Evolutionary conservation across 2,888 invertebrate species (phyloP).

Genomic region (Drosophila histrio): DNA sequence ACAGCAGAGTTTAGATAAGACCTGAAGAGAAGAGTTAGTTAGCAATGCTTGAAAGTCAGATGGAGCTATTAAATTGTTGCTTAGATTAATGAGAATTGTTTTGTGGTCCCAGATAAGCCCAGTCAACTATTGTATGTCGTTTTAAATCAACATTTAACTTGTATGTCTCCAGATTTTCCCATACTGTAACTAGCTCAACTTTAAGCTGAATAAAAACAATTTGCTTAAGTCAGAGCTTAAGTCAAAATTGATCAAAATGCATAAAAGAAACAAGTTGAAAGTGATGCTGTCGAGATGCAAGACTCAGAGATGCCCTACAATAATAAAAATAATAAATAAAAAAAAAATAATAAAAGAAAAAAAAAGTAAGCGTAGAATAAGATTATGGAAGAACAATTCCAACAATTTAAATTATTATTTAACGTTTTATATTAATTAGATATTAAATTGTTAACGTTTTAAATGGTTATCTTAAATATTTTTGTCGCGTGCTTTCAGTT

Average conservation of each 20-base stretch:
- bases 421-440: no score
- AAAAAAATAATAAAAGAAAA: no score
- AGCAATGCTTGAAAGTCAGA: slow-evolving; percentile 21
- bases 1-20: slow-evolving; percentile 40
- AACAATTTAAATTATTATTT: no score
- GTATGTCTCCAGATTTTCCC: neutral
- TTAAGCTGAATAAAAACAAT: slow-evolving; percentile 44
- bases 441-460: no score
- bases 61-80: slow-evolving; percentile 46
- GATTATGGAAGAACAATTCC: no score
- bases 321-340: neutral
- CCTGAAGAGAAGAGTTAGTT: slow-evolving; percentile 7
- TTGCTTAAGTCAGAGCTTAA: slow-evolving; percentile 56
- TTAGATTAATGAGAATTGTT: slow-evolving; percentile 14
- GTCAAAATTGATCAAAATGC: slow-evolving; percentile 63
- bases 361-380: no score
- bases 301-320: neutral
- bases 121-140: slow-evolving; percentile 2
- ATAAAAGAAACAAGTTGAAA: neutral
- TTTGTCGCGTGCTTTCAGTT: no score
- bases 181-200: slow-evolving; percentile 26
- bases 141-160: slow-evolving; percentile 14
- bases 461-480: no score
- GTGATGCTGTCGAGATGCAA: neutral
- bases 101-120: slow-evolving; percentile 21